Evolutionary conservation across 2,797 vertebrate genomes (phyloP).

Genomic region (Toxotes lorentzi): DNA sequence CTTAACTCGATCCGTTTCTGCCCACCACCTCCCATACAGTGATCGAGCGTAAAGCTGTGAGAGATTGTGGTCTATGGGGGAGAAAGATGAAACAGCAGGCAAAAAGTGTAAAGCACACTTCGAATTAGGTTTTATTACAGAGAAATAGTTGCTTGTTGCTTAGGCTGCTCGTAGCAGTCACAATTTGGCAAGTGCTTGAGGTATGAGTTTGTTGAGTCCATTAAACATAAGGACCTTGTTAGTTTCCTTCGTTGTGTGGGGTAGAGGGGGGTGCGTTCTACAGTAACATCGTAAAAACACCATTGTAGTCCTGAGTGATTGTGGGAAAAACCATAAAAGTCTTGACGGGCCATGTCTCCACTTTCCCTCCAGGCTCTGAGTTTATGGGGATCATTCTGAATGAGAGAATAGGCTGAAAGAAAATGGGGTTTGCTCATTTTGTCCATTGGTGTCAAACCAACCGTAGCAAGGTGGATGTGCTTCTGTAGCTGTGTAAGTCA

Average conservation of each 20-base stretch:
- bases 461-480: conserved; percentile 18
- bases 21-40: conserved; percentile 19
- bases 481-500: conserved; percentile 9
- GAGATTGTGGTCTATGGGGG: conserved; percentile 33
- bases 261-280: conserved; percentile 19
- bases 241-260: conserved; percentile 45
- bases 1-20: conserved; percentile 29
- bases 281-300: conserved; percentile 66
- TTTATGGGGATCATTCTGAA: conserved; percentile 56
- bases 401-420: conserved; percentile 29
- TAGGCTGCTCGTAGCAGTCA: conserved; percentile 18
- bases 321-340: conserved; percentile 62
- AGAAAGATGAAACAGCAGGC: conserved; percentile 44
- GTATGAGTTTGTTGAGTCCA: conserved; percentile 60
- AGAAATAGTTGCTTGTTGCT: conserved; percentile 42
- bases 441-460: conserved; percentile 42
- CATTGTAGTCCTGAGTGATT: conserved; percentile 61
- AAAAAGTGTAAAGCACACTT: conserved; percentile 44
- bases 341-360: conserved; percentile 49
- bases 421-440: conserved; percentile 62
- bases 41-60: conserved; percentile 7
- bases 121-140: conserved; percentile 71
- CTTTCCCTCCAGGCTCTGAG: conserved; percentile 38
- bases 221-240: conserved; percentile 78
- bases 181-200: conserved; percentile 50